phyloP scores from a whole-genome alignment of 2,797 vertebrate species.

The Knipowitschia caucasica region DNA sequence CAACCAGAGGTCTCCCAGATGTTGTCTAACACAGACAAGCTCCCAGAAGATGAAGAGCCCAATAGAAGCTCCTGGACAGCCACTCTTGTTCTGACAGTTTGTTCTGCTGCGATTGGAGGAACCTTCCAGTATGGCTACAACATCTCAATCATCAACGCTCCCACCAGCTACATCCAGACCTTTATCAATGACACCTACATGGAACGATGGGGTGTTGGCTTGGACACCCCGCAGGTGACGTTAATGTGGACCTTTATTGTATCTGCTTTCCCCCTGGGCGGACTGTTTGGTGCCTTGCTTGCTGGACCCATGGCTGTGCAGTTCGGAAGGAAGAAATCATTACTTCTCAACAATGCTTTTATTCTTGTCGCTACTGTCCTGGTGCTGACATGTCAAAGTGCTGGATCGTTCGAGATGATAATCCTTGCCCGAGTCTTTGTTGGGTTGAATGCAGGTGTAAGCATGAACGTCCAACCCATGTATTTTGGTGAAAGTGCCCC shows the following conservation, averaged over 20 bases:
- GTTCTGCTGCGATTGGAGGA: slow-evolving; percentile 87
- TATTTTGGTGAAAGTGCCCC: slow-evolving; percentile 89
- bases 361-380: slow-evolving; percentile 70
- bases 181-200: slow-evolving; percentile 86
- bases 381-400: slow-evolving; percentile 72
- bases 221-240: slow-evolving; percentile 67
- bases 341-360: slow-evolving; percentile 84
- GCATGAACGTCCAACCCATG: slow-evolving; percentile 91
- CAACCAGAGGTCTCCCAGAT: slow-evolving; percentile 12
- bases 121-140: slow-evolving; percentile 94
- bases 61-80: slow-evolving; percentile 7
- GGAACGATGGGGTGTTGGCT: slow-evolving; percentile 64
- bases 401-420: slow-evolving; percentile 86
- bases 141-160: slow-evolving; percentile 87
- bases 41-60: slow-evolving; percentile 13
- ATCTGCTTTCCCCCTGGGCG: slow-evolving; percentile 82
- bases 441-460: slow-evolving; percentile 84
- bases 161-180: slow-evolving; percentile 80
- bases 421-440: slow-evolving; percentile 80
- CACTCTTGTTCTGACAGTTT: slow-evolving; percentile 78
- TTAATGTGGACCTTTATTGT: slow-evolving; percentile 84
- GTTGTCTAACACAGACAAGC: slow-evolving; percentile 5
- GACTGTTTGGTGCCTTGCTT: slow-evolving; percentile 78
- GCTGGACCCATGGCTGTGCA: slow-evolving; percentile 83
- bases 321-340: slow-evolving; percentile 83